Conservation (phyloP, 2,113 vertebrate genomes). For the Oryzias celebensis region DNA sequence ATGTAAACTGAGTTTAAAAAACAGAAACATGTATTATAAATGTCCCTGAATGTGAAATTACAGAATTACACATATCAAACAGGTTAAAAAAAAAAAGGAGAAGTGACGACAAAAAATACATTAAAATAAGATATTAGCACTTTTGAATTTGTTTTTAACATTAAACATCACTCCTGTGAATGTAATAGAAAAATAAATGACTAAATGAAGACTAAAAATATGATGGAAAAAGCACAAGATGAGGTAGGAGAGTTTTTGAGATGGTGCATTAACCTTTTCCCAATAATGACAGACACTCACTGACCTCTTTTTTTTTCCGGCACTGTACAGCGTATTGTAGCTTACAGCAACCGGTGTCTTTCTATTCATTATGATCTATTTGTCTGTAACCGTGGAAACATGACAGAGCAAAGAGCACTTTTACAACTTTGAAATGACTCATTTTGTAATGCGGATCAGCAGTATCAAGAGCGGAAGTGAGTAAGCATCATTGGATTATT, state of each 20-base stretch:
- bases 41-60: background rate
- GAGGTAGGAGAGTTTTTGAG: slow-evolving; percentile 29
- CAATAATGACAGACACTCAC: slow-evolving; percentile 38
- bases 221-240: slow-evolving; percentile 25
- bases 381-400: slow-evolving; percentile 53
- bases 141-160: slow-evolving; percentile 21
- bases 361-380: slow-evolving; percentile 32
- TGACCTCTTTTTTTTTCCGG: slow-evolving; percentile 55
- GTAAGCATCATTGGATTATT: background rate
- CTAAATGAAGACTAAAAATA: slow-evolving; percentile 36
- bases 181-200: slow-evolving; percentile 22
- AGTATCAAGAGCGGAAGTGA: background rate
- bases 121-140: slow-evolving; percentile 15
- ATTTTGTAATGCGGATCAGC: background rate
- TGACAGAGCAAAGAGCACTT: slow-evolving; percentile 5
- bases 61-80: slow-evolving; percentile 4
- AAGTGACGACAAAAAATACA: background rate
- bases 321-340: slow-evolving; percentile 16
- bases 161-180: slow-evolving; percentile 22
- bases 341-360: slow-evolving; percentile 22
- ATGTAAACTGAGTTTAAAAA: background rate
- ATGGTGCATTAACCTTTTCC: slow-evolving; percentile 61
- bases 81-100: background rate
- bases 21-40: slow-evolving; percentile 16
- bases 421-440: slow-evolving; percentile 29